phyloP scores from a whole-genome alignment of 2,797 vertebrate genomes.

The Malurus leucopterus region DNA sequence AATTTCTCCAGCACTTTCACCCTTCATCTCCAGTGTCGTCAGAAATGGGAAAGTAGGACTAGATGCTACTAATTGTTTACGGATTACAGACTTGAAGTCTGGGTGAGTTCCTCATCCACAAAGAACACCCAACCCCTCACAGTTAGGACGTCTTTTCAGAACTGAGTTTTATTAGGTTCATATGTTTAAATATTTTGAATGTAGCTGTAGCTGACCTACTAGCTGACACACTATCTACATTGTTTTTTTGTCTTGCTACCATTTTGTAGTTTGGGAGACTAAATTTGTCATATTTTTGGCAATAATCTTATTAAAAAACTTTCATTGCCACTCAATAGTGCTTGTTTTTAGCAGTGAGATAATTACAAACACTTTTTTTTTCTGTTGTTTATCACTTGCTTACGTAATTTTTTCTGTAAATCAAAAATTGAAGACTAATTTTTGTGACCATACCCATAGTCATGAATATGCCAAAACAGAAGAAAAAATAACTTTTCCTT shows the following conservation, averaged over 20 bases:
- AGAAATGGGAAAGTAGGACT: constrained; percentile 93
- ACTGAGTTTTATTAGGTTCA: not conserved
- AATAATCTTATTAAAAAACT: constrained; percentile 20
- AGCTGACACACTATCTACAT: not conserved
- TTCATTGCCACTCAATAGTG: not conserved
- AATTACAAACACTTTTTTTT: not conserved
- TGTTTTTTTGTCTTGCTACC: not conserved
- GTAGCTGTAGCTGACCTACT: not conserved
- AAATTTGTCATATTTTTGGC: constrained; percentile 29
- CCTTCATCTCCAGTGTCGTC: constrained; percentile 89
- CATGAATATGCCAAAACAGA: not conserved
- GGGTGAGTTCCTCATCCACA: constrained; percentile 77
- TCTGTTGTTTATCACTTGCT: not conserved
- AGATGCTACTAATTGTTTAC: constrained; percentile 92
- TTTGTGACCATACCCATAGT: not conserved
- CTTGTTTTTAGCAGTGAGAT: not conserved
- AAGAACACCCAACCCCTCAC: not conserved
- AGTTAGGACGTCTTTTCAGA: not conserved
- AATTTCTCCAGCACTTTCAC: constrained; percentile 89
- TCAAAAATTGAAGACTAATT: not conserved
- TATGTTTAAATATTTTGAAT: not conserved
- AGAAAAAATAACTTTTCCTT: not conserved
- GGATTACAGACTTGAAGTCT: constrained; percentile 95
- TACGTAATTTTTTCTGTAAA: not conserved
- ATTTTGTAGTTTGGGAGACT: not conserved